Percentiles rank a stretch among this genome's conserved stretches.
Conservation (phyloP, 2,797 vertebrate species). For the Acrocephalus scirpaceus region DNA sequence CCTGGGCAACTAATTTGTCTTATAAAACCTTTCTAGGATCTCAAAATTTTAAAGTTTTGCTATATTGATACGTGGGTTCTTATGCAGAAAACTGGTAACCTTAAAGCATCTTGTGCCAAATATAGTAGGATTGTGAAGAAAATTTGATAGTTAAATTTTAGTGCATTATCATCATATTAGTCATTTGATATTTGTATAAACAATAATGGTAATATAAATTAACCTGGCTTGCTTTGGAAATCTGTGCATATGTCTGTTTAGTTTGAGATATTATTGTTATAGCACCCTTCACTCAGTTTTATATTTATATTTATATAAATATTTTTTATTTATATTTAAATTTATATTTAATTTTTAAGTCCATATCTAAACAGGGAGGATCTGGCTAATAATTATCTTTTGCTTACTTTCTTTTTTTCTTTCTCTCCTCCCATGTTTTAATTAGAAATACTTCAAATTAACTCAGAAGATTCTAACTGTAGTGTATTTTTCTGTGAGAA, state of each 20-base stretch:
- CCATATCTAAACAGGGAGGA: background rate
- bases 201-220: background rate
- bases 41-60: background rate
- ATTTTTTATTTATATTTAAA: background rate
- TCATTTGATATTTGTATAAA: background rate
- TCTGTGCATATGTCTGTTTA: background rate
- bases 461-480: background rate
- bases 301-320: too few species aligned
- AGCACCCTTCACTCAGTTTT: background rate
- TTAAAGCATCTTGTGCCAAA: background rate
- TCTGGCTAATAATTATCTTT: background rate
- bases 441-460: background rate
- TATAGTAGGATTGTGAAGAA: background rate
- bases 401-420: background rate
- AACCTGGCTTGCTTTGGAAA: background rate
- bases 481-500: background rate
- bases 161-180: background rate
- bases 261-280: background rate
- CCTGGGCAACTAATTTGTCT: background rate
- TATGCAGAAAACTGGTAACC: background rate
- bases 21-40: background rate
- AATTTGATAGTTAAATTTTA: background rate
- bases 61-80: background rate
- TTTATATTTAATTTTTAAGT: background rate
- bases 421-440: background rate